These are phyloP conservation scores for Rhineura floridana DNA, from an alignment of 2,113 vertebrate genomes.

Conservation along the genomic window DNA sequence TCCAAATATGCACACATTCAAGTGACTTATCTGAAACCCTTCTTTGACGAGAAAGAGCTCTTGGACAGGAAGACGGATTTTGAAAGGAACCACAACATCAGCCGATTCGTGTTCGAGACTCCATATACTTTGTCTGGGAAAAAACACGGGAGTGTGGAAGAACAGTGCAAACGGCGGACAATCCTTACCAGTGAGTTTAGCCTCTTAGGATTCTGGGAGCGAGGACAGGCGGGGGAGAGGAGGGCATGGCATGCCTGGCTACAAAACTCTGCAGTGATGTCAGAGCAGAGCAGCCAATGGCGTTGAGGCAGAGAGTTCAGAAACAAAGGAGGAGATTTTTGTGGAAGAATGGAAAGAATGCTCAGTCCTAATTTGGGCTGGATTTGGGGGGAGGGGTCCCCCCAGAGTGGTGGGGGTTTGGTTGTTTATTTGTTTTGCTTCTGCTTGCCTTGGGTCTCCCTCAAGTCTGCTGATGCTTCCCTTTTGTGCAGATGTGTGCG, in stretches of 20 bases:
- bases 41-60: constrained; percentile 94
- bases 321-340: neutral
- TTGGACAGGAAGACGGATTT: constrained; percentile 91
- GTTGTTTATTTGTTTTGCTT: too few relatives aligned
- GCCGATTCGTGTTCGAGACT: constrained; percentile 93
- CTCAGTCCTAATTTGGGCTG: too few relatives aligned
- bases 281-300: neutral
- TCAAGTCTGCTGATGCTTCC: too few relatives aligned
- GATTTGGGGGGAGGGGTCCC: too few relatives aligned
- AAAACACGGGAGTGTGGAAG: constrained; percentile 94
- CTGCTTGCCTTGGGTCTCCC: too few relatives aligned
- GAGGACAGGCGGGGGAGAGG: neutral
- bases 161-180: constrained; percentile 92
- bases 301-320: neutral
- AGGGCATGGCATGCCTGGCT: neutral
- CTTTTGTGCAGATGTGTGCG: too few relatives aligned
- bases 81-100: constrained; percentile 94
- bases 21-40: constrained; percentile 95
- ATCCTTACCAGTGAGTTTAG: constrained; percentile 87
- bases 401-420: too few relatives aligned
- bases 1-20: constrained; percentile 92
- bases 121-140: constrained; percentile 95
- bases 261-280: neutral
- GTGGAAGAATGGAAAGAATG: neutral
- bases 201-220: neutral